phyloP scores from a whole-genome alignment of 2,888 invertebrate species.

The Dynastes hyllus region DNA sequence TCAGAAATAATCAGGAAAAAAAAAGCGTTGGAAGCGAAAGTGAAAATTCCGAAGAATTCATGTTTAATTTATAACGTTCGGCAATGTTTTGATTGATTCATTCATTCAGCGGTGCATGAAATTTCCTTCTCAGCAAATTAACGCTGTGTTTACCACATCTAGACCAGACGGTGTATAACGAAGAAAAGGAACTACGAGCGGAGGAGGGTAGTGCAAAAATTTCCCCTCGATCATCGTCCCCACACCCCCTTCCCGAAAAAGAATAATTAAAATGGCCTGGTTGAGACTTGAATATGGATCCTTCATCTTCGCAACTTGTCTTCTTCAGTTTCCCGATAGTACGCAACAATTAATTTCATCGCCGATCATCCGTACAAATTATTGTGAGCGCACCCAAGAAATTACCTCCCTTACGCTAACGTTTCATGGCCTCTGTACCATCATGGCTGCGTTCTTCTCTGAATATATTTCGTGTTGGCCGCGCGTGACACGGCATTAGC shows the following conservation, averaged over 20 bases:
- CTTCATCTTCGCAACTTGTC: constrained; percentile 46
- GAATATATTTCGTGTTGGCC: constrained; percentile 26
- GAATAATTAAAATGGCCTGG: constrained; percentile 58
- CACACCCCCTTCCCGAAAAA: constrained; percentile 12
- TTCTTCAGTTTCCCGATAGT: not conserved
- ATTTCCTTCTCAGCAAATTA: constrained; percentile 45
- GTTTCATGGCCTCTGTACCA: not conserved
- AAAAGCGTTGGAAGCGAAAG: not conserved
- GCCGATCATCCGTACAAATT: constrained; percentile 28
- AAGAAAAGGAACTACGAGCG: not conserved
- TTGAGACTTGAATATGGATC: constrained; percentile 55
- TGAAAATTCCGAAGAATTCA: constrained; percentile 45
- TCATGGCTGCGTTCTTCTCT: not conserved
- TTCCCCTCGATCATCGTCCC: not conserved
- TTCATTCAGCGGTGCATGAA: constrained; percentile 44
- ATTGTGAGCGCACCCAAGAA: constrained; percentile 5
- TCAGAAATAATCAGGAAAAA: constrained; percentile 4
- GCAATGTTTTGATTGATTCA: constrained; percentile 64
- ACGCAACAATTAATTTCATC: constrained; percentile 27
- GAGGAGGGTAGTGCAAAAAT: not conserved
- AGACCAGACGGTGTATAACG: constrained; percentile 30
- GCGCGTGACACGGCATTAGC: constrained; percentile 48
- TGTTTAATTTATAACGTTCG: constrained; percentile 65
- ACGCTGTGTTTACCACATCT: constrained; percentile 43
- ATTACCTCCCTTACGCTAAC: not conserved